Evolutionary conservation across 1,140 invertebrate genomes (phyloP), one percentile per base, ranked within the genome.

Genomic region (Drosophila leontia): DNA sequence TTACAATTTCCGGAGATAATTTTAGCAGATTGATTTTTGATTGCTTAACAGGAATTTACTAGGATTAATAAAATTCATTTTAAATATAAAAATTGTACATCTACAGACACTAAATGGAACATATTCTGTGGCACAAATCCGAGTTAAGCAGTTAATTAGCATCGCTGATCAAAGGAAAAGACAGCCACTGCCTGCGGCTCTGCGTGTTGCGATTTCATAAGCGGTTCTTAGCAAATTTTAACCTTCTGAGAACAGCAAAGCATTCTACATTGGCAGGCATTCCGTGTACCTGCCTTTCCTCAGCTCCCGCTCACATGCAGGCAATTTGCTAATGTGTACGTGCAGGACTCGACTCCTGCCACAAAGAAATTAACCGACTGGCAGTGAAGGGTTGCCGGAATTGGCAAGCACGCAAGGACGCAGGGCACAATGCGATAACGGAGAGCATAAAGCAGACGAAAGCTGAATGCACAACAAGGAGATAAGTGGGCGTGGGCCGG

Each of bases 291-390:
- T 48, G 64, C 32, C 68, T 34, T 53, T 29, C 19, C 61, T 55
- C 23, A 29, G 41, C 47, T 58, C 37, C 60, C 58, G 61, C 55
- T 64, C 51, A 65, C 64, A 61, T 59, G 60, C 59, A 78, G 80
- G 81, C 84, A 87, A 87, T 87, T 87, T 88, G 80, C 84, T 87
- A 86, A 86, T 86, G 83, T 78, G 84, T 80, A 80, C 80, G 83
- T 88, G 84, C 70, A 77, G 67, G 62, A 77, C 63, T 70, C 56
- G 75, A 77, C 80, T 86, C 26, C 61, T 72, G 76, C 70, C 50
- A 70, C 35, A 82, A 83, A 67, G 77, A 84, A 80, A 87, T 88
- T 83, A 88, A 78, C 74, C n/a, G 50, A 70, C 42, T 65, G 67
- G 44, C 13, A 64, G 11, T 34, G 64, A 51, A 17, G 34, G 68